phyloP scores from a whole-genome alignment of 2,888 invertebrate species.

The Melanophora roralis region DNA sequence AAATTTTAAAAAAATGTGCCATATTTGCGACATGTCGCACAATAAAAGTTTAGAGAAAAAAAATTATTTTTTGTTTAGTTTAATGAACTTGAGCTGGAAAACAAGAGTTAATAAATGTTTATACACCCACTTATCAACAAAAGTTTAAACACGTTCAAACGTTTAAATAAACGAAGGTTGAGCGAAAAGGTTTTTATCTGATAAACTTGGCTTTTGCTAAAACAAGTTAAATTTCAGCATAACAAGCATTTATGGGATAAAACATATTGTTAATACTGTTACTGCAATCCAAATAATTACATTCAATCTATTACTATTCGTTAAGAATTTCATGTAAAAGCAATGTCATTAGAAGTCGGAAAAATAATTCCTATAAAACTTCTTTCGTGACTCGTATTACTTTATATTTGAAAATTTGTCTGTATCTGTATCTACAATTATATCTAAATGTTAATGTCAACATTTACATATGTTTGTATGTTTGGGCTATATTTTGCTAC shows the following conservation, averaged over 20 bases:
- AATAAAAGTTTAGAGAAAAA: constrained; percentile 12
- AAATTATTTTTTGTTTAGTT: constrained; percentile 35
- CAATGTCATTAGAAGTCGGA: too few relatives aligned
- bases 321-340: too few relatives aligned
- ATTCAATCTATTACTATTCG: too few relatives aligned
- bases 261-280: too few relatives aligned
- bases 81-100: constrained; percentile 55
- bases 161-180: neutral
- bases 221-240: too few relatives aligned
- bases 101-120: constrained; percentile 50
- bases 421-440: neutral
- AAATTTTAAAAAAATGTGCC: neutral
- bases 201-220: too few relatives aligned
- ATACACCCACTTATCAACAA: constrained; percentile 39
- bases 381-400: neutral
- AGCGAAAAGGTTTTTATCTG: neutral
- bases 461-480: too few relatives aligned
- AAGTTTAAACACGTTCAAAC: neutral
- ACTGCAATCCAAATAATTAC: too few relatives aligned
- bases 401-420: neutral
- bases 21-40: constrained; percentile 15
- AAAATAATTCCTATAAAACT: too few relatives aligned
- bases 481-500: constrained; percentile 13
- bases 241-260: too few relatives aligned
- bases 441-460: constrained; percentile 28